Evolutionary conservation across 2,888 invertebrate genomes (phyloP), one percentile per base, ranked within the genome.

Genomic region (Creontiades dilutus): DNA sequence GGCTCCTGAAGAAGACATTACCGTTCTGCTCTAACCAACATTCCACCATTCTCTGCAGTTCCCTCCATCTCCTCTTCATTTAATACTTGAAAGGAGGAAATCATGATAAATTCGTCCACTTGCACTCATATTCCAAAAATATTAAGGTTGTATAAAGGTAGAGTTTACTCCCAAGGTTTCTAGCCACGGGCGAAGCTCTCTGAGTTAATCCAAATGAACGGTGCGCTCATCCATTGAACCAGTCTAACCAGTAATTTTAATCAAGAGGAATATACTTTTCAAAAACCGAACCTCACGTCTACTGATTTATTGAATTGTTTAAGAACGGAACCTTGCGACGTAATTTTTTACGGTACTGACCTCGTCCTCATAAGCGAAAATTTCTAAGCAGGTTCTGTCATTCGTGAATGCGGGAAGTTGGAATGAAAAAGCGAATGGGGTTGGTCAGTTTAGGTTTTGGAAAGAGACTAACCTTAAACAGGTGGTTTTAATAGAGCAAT

Each of bases 181-280:
- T n/a, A 57, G 57, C 0, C 0, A 23, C 23, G 23, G 37, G 37
- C 68, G 7, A 68, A 68, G 68, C 68, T 68, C 13, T 13, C 52
- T 12, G 52, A 23, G 68, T 57, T 14, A 52, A 23, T 23, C 68
- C 13, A 68, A 68, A 68, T 23, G 23, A 68, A 68, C 68, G 68
- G 68, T 5, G 27, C 68, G 37, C 75, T 75, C n/a, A 27, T 75
- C 28, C 28, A 16, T 75, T 4, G 7, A 78, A 78, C 78, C 46
- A n/a, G 78, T 46, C 19, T 19, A 78, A 47, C 78, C 78, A 46
- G 78, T 78, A 37, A 19, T 78, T 76, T 78, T 28, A 78, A 28
- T 78, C 37, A 16, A 7, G 37, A 47, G 37, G 46, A 78, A 78
- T 78, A 78, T 78, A 16, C n/a, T n/a, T n/a, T 78, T 19, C n/a